phyloP scores from a whole-genome alignment of 1,140 invertebrate species.

The Platyscapa corneri region DNA sequence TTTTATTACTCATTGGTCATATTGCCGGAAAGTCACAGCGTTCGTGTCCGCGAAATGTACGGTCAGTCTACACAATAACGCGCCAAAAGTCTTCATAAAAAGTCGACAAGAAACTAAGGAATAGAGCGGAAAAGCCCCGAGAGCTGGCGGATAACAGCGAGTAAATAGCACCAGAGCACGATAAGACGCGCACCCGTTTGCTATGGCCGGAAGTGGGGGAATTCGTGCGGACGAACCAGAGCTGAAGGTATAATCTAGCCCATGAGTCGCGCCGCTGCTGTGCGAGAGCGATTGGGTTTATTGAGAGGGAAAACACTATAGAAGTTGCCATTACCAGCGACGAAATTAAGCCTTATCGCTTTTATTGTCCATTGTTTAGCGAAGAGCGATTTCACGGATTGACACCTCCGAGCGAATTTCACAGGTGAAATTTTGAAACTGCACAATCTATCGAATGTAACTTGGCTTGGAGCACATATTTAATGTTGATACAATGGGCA shows the following conservation, averaged over 20 bases:
- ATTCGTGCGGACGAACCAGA: background rate
- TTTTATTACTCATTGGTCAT: background rate
- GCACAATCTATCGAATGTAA: background rate
- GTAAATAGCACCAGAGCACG: background rate
- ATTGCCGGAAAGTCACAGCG: background rate
- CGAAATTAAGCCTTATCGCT: slow-evolving; percentile 57
- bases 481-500: background rate
- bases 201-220: slow-evolving; percentile 29
- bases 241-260: background rate
- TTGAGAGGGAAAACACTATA: background rate
- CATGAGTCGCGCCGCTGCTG: background rate
- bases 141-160: background rate
- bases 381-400: slow-evolving; percentile 1
- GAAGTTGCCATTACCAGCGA: background rate
- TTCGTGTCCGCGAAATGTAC: background rate
- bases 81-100: slow-evolving; percentile 4
- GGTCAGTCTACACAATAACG: background rate
- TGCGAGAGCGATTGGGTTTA: background rate
- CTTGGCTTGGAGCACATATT: background rate
- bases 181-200: background rate
- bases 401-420: background rate
- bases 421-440: background rate
- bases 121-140: background rate
- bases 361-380: slow-evolving; percentile 46
- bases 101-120: slow-evolving; percentile 3